Evolutionary conservation across 2,888 invertebrate species (phyloP).

Genomic region (Pachymerium ferrugineum): DNA sequence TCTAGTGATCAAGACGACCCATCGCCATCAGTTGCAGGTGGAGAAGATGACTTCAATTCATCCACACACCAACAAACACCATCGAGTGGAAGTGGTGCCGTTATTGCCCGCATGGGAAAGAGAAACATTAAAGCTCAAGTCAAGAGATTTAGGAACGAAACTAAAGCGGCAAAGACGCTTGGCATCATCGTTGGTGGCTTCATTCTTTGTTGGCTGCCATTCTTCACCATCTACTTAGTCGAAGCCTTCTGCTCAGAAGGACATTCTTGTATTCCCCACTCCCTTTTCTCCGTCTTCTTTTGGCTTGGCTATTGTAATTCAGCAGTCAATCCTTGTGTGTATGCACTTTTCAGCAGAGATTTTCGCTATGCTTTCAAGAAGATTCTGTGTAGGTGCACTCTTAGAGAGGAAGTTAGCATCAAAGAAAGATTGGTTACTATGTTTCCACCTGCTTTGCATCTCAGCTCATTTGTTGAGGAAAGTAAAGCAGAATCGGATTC

Average conservation of each 20-base stretch:
- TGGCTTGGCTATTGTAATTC: slow-evolving; percentile 98
- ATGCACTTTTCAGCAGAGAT: slow-evolving; percentile 90
- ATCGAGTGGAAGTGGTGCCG: background rate
- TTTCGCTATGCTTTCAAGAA: slow-evolving; percentile 91
- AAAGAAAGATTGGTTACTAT: slow-evolving; percentile 36
- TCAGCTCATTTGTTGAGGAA: slow-evolving; percentile 42
- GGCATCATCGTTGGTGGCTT: slow-evolving; percentile 62
- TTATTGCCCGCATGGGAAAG: slow-evolving; percentile 66
- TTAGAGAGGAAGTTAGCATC: slow-evolving; percentile 34
- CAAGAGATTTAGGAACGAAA: slow-evolving; percentile 63
- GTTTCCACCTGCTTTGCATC: slow-evolving; percentile 39
- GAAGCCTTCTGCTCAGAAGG: slow-evolving; percentile 37
- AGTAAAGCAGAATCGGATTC: slow-evolving; percentile 41
- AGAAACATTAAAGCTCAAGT: slow-evolving; percentile 82
- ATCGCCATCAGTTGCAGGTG: background rate
- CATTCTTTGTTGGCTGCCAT: slow-evolving; percentile 63
- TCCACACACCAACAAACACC: slow-evolving; percentile 37
- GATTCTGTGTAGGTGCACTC: slow-evolving; percentile 71
- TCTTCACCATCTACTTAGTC: slow-evolving; percentile 54
- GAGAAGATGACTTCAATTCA: slow-evolving; percentile 25
- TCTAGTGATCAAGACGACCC: slow-evolving; percentile 31
- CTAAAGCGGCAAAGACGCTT: slow-evolving; percentile 61
- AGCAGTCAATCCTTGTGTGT: slow-evolving; percentile 90
- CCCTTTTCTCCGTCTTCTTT: slow-evolving; percentile 84
- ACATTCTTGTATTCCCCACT: slow-evolving; percentile 65